phyloP scores from a whole-genome alignment of 2,888 invertebrate genomes.

The Chrysolina americana region DNA sequence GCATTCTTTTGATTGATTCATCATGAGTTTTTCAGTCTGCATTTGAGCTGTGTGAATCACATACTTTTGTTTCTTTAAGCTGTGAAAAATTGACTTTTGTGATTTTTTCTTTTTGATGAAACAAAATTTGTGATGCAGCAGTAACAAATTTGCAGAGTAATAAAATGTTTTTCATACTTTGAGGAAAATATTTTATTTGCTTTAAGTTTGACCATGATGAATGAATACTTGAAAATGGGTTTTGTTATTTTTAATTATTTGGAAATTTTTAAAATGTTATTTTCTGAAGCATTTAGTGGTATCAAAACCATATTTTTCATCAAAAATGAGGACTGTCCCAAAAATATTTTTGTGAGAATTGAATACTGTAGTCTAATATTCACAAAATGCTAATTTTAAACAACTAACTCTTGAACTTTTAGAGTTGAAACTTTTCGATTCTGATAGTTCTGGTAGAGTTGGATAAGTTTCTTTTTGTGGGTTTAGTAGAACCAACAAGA shows the following conservation, averaged over 20 bases:
- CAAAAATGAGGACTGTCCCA: neutral
- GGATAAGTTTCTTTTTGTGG: neutral
- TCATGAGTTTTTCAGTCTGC: neutral
- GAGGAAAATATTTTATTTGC: neutral
- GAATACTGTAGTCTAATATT: too few relatives aligned
- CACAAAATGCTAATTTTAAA: neutral
- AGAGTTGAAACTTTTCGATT: constrained; percentile 19
- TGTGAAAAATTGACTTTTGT: constrained; percentile 32
- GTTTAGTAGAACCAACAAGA: neutral
- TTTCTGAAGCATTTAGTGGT: constrained; percentile 11
- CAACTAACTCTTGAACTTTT: neutral
- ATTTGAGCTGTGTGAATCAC: constrained; percentile 1
- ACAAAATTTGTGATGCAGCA: neutral
- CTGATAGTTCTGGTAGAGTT: neutral
- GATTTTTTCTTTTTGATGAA: constrained; percentile 29
- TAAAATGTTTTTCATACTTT: constrained; percentile 21
- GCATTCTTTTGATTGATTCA: neutral
- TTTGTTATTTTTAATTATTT: constrained; percentile 15
- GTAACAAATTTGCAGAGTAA: neutral
- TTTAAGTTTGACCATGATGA: neutral
- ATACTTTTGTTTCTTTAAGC: constrained; percentile 27
- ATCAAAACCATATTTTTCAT: neutral
- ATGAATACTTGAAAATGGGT: neutral
- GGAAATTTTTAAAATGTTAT: constrained; percentile 29
- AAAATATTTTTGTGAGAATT: neutral